phyloP scores from a whole-genome alignment of 2,888 invertebrate species.

The Dicycla oo region DNA sequence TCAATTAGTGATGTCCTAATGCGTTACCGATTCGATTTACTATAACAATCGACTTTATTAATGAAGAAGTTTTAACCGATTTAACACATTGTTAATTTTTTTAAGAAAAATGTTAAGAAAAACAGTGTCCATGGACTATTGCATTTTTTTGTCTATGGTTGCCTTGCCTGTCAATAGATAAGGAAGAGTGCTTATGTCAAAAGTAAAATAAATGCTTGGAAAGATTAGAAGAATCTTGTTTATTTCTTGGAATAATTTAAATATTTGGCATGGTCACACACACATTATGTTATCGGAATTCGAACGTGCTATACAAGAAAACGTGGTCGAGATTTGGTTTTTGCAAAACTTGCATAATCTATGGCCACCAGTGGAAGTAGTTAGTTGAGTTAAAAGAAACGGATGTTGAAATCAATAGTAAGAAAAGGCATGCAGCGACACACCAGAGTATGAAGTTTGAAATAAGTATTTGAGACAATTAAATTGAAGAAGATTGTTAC shows the following conservation, averaged over 20 bases:
- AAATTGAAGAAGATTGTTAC: conserved; percentile 4
- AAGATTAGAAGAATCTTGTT: not conserved
- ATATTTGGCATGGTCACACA: conserved; percentile 1
- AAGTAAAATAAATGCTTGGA: no score
- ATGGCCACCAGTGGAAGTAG: not conserved
- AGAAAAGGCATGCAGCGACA: not conserved
- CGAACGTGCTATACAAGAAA: conserved; percentile 12
- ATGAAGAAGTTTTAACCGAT: no score
- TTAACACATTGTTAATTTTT: no score
- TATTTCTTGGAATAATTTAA: not conserved
- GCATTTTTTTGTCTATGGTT: no score
- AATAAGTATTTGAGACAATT: not conserved
- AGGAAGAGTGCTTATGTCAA: no score
- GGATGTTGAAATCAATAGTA: conserved; percentile 2
- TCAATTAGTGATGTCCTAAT: no score
- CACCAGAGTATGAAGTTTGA: not conserved
- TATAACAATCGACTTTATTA: no score
- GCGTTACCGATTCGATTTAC: no score
- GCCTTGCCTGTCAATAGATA: no score
- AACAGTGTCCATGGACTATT: no score
- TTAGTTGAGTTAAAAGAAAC: not conserved
- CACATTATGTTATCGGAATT: not conserved
- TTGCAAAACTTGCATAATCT: conserved; percentile 10
- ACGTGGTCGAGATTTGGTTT: conserved; percentile 5
- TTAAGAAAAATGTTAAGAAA: no score